Evolutionary conservation across 1,140 invertebrate species (phyloP), one percentile per base, ranked within the genome.

Genomic region (Aethina tumida): DNA sequence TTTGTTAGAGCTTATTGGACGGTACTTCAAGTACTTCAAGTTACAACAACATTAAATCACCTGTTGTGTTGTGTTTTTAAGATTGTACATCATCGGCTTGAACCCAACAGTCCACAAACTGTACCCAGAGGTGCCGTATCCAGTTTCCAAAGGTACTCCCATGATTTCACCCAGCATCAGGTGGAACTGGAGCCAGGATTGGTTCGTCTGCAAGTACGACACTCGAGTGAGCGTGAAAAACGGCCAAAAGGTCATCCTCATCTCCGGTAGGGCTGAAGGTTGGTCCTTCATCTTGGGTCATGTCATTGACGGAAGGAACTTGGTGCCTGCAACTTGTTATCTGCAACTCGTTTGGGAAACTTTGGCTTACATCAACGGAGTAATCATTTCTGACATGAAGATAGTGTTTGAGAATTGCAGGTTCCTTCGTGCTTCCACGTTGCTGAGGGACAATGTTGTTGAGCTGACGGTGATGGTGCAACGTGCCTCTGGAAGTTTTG

Each of bases 311-410:
- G 81, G 82, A 1, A 75, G 90, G 49, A 82, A 86, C 45, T 56
- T 96, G 0, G 82, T 87, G 42, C 93, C 93, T 2, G 91, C 90
- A 0, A 93, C 91, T 6, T 89, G 88, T 15, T 97, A 85, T 55
- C 52, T 87, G 36, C 62, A 77, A 4, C 63, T 95, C 9, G 85
- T 85, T 0, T 96, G 92, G 93, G 84, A 89, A 59, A 85, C 86
- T 2, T 56, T 95, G 13, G 83, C 81, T 10, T 75, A 84, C 60
- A 75, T 89, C 66, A 71, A 74, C 51, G 79, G 31, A 66, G 77
- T 32, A 15, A 55, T 72, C 1, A 81, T 71, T 50, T 77, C 79
- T 22, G 77, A 89, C 51, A 65, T 88, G 5, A 73, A 84, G 0
- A 77, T 96, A 0, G 72, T 85, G 1, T 91, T 96, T 58, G 83